Evolutionary conservation across 1,140 invertebrate species (phyloP).

Genomic region (Wiebesia pumilae): DNA sequence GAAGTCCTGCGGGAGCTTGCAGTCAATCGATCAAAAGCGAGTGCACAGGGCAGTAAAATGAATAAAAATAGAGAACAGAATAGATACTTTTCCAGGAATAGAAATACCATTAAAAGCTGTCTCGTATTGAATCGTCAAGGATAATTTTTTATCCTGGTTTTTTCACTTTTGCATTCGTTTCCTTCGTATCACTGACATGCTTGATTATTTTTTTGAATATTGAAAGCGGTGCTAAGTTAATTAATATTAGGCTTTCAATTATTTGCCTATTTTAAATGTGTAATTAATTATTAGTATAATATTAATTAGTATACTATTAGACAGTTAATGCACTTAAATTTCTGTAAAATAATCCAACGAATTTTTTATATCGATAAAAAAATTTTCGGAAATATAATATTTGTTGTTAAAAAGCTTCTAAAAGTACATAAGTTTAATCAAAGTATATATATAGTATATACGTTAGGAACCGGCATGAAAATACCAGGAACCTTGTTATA

Average conservation of each 20-base stretch:
- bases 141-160: neutral
- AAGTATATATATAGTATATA: no score
- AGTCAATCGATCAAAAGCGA: slow-evolving; percentile 4
- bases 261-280: no score
- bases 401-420: no score
- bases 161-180: neutral
- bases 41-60: neutral
- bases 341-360: no score
- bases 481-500: no score
- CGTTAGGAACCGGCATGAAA: no score
- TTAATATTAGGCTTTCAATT: neutral
- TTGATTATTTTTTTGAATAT: slow-evolving; percentile 7
- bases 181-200: neutral
- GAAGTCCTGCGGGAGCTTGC: neutral
- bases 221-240: neutral
- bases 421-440: no score
- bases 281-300: no score
- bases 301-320: no score
- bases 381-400: no score
- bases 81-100: slow-evolving; percentile 54
- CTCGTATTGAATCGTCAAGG: neutral
- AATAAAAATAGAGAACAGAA: neutral
- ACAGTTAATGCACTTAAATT: no score
- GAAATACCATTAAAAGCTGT: slow-evolving; percentile 41
- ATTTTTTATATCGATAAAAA: no score